Conservation (phyloP, 2,113 vertebrate genomes). For the Gymnobelideus leadbeateri region DNA sequence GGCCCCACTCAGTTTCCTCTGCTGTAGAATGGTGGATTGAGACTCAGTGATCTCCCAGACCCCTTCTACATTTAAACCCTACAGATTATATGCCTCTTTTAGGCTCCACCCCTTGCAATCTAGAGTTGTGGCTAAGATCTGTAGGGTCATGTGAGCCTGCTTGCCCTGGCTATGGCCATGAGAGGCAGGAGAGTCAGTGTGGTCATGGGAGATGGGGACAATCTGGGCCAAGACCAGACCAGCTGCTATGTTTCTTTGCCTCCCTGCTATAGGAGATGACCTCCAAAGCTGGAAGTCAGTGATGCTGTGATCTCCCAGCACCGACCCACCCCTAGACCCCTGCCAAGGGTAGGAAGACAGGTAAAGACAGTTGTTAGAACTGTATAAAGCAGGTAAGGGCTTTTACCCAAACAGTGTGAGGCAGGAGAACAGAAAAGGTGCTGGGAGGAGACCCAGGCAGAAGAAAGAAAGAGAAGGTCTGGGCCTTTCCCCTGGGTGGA, state of each 20-base stretch:
- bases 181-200: not conserved
- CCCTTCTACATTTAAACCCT: not conserved
- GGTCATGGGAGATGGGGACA: too few species aligned
- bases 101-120: not conserved
- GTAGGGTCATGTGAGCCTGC: not conserved
- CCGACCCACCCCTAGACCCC: not conserved
- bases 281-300: not conserved
- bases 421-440: not conserved
- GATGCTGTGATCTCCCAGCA: too few species aligned
- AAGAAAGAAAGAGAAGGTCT: not conserved
- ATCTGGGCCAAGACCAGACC: not conserved
- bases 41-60: not conserved
- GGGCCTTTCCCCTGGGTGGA: not conserved
- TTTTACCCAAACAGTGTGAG: too few species aligned
- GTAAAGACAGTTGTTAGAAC: too few species aligned
- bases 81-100: not conserved
- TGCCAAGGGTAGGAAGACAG: not conserved
- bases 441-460: not conserved
- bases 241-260: not conserved
- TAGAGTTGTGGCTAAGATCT: not conserved
- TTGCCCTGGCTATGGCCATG: not conserved
- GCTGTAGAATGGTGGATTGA: not conserved
- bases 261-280: not conserved
- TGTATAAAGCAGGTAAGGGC: not conserved
- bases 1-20: too few species aligned